These are phyloP conservation scores for Elgaria multicarinata DNA, from an alignment of 2,113 vertebrate genomes.

Conservation along the genomic window DNA sequence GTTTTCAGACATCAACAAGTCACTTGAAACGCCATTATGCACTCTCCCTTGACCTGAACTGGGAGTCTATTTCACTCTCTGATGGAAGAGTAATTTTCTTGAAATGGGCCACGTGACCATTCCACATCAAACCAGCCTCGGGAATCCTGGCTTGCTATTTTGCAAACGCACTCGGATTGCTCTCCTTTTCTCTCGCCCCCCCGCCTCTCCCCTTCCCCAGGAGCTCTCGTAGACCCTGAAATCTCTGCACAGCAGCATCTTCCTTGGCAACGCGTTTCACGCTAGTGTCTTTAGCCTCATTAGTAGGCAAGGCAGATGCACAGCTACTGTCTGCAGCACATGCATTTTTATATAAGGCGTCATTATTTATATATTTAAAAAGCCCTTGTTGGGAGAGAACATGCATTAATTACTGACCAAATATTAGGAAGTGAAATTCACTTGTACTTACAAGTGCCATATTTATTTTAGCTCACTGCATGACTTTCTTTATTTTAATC, in stretches of 20 bases:
- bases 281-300: constrained; percentile 54
- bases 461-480: constrained; percentile 48
- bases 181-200: not conserved
- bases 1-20: constrained; percentile 6
- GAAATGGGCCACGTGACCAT: not conserved
- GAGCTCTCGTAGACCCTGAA: constrained; percentile 3
- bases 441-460: constrained; percentile 27
- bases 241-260: constrained; percentile 33
- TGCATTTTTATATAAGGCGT: constrained; percentile 61
- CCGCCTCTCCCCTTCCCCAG: not conserved
- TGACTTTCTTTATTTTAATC: constrained; percentile 53
- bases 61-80: constrained; percentile 21
- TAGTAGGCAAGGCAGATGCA: constrained; percentile 59
- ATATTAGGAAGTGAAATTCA: constrained; percentile 36
- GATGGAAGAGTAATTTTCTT: constrained; percentile 24
- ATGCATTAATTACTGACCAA: constrained; percentile 27
- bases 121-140: not conserved
- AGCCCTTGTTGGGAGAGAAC: constrained; percentile 32
- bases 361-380: constrained; percentile 41
- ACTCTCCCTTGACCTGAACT: constrained; percentile 9
- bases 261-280: constrained; percentile 53
- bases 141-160: constrained; percentile 8
- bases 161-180: not conserved
- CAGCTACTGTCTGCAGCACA: constrained; percentile 45
- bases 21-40: not conserved